Base-by-base conservation (phyloP, 2,888 invertebrate genomes). In the Phania funesta region DNA sequence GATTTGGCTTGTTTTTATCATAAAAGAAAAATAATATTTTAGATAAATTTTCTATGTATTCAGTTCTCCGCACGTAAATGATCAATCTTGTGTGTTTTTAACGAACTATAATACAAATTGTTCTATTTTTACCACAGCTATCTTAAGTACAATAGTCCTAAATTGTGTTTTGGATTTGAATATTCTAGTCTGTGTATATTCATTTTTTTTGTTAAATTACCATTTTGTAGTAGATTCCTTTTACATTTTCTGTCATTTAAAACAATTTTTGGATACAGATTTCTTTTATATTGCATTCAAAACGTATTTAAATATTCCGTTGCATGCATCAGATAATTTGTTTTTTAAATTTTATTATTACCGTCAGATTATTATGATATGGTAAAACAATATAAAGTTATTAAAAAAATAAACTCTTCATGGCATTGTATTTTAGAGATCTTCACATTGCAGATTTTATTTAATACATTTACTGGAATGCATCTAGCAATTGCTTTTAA, bases 241-340 rank as follows among this genome's bases (percentile, higher is more conserved):
- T 29, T 32, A 29, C 48, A 48, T 62, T 52, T 46, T 44, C 18
- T 44, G 54, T 38, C 41, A 20, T 5, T 8, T 9, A 11, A 18
- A 38, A 11, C 6, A 44, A 11, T 18, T 11, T 48, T 70, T 11
- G 7, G 13, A 24, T 41, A 35, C 35, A 35, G 29, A 35, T 41
- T 3, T 7, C 0, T 20, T 32, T 46, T 20, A 9, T 8, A 41
- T 41, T 11, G 6, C 11, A 26, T 26, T 41, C 44, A 58, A 56
- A 75, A 26, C 35, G 56, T 44, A 35, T 60, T 76, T 60, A 50
- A 50, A 76, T 76, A 76, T 68, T 76, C 50, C 52, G 67, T 52
- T 75, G 56, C 75, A 60, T 58, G 67, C 65, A 35, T 56, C 22
- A 44, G 62, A 73, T 73, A 62, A 50, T 38, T 4, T 58, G 38